Conservation (phyloP, 2,888 invertebrate genomes). For the Athrips mouffetella region DNA sequence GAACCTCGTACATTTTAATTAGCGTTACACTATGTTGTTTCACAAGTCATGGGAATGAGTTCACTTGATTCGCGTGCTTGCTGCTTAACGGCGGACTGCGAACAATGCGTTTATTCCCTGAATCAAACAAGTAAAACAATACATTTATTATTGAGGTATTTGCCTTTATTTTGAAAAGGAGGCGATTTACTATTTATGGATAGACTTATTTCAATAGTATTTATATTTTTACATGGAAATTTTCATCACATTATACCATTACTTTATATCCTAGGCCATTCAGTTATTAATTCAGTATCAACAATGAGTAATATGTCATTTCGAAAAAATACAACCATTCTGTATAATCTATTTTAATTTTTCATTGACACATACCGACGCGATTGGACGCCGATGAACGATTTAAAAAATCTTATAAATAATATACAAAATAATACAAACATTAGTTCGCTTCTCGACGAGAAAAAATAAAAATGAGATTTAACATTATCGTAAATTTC, state of each 20-base stretch:
- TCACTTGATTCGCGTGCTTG: not conserved
- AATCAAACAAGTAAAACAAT: conserved; percentile 57
- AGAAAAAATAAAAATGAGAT: conserved; percentile 67
- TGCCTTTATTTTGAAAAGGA: conserved; percentile 74
- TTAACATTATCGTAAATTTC: conserved; percentile 62
- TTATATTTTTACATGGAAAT: conserved; percentile 78
- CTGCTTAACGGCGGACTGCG: too few relatives aligned
- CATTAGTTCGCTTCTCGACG: conserved; percentile 57
- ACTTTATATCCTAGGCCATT: conserved; percentile 70
- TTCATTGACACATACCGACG: conserved; percentile 52
- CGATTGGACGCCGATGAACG: conserved; percentile 46
- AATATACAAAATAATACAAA: conserved; percentile 79
- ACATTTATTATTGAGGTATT: conserved; percentile 70
- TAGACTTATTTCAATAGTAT: conserved; percentile 73
- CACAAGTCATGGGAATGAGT: conserved; percentile 27
- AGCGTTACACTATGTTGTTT: conserved; percentile 16
- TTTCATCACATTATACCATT: conserved; percentile 73
- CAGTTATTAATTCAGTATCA: conserved; percentile 68
- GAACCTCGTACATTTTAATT: conserved; percentile 2
- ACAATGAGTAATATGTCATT: conserved; percentile 66
- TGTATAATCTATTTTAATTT: conserved; percentile 61
- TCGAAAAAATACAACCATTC: conserved; percentile 75
- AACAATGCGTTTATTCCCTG: not conserved
- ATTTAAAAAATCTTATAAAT: conserved; percentile 73
- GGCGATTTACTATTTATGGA: conserved; percentile 75